phyloP scores from a whole-genome alignment of 2,113 vertebrate genomes.

The Natator depressus region DNA sequence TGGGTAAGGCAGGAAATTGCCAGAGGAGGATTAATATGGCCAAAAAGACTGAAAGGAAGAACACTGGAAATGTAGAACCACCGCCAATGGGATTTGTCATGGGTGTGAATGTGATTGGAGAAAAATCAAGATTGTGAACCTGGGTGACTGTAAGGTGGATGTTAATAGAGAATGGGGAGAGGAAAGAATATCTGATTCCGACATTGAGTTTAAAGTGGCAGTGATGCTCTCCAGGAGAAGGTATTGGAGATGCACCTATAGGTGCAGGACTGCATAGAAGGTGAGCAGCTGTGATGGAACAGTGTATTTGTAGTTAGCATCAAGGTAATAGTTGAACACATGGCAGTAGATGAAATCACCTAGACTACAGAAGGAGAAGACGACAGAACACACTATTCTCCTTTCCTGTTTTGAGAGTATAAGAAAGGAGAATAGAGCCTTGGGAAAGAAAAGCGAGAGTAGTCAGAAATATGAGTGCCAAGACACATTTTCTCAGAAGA shows the following conservation, averaged over 20 bases:
- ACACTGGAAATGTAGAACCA: neutral
- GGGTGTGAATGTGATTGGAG: neutral
- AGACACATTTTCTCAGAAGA: fast-evolving
- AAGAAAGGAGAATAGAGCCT: neutral
- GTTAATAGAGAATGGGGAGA: neutral
- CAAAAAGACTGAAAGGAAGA: neutral
- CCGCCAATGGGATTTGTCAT: neutral
- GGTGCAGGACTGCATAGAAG: neutral
- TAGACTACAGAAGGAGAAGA: neutral
- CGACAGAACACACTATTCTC: neutral
- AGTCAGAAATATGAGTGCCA: neutral
- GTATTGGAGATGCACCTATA: neutral
- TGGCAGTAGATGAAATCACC: neutral
- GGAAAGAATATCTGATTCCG: neutral
- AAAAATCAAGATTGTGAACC: neutral
- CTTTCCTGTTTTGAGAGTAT: too few relatives aligned
- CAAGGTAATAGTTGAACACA: neutral
- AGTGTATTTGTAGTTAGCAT: neutral
- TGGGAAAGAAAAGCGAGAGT: neutral
- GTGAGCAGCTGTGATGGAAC: neutral
- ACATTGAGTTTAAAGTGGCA: neutral
- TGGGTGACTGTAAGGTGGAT: neutral
- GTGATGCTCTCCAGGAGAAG: neutral
- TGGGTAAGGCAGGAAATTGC: neutral
- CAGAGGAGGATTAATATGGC: neutral